These are phyloP conservation scores for Chrysogorgia sp. DNA, from an alignment of 92 coral and sea anemone genomes.

Conservation along the genomic window DNA sequence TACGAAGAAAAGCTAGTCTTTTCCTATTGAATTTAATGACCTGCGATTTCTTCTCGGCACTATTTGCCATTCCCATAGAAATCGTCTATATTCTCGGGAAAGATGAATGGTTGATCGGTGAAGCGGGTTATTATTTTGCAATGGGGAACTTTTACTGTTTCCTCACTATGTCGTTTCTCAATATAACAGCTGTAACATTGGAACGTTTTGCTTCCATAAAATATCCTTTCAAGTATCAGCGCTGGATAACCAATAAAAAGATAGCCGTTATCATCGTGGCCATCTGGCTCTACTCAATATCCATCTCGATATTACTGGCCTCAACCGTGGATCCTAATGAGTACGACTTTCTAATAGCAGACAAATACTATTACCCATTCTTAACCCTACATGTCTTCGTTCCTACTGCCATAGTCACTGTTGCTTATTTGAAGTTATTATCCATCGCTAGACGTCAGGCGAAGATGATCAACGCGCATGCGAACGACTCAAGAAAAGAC, in stretches of 20 bases:
- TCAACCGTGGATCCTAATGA: background rate
- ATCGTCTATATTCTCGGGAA: background rate
- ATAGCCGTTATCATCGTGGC: background rate
- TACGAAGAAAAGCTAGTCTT: background rate
- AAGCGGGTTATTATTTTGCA: background rate
- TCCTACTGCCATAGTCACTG: background rate
- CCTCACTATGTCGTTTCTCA: conserved; percentile 2
- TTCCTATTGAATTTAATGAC: background rate
- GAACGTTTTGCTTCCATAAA: background rate
- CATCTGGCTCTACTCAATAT: background rate
- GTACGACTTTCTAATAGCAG: background rate
- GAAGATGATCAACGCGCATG: no score
- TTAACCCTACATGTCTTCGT: background rate
- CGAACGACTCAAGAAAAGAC: no score
- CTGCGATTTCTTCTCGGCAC: conserved; percentile 2
- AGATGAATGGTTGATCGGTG: background rate
- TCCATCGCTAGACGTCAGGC: background rate
- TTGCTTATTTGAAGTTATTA: background rate
- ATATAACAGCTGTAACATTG: background rate
- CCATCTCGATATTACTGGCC: background rate
- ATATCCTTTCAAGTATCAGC: conserved; percentile 6
- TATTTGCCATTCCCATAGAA: background rate
- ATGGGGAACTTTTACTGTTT: background rate
- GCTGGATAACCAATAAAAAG: background rate
- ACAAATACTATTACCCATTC: conserved; percentile 7